Conservation (phyloP, 2,797 vertebrate species). For the Ceyx erithaca region DNA sequence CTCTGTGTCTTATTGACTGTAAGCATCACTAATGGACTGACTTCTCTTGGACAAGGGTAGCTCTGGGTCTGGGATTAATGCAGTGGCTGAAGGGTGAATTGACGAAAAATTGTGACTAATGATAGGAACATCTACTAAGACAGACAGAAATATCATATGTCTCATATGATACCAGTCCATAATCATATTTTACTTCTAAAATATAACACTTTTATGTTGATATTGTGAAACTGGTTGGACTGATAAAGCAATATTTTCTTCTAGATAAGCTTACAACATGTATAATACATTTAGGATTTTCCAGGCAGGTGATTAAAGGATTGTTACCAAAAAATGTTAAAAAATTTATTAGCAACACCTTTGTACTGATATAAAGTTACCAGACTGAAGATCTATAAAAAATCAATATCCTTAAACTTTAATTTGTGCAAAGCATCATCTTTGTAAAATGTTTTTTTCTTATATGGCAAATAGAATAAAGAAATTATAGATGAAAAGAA, state of each 20-base stretch:
- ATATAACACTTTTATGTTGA: not conserved
- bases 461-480: not conserved
- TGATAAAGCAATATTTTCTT: not conserved
- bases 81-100: not conserved
- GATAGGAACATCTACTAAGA: not conserved
- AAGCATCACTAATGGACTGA: not conserved
- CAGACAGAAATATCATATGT: not conserved
- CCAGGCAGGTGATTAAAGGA: not conserved
- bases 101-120: not conserved
- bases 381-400: not conserved
- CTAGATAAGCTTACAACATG: not conserved
- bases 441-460: not conserved
- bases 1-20: not conserved
- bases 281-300: not conserved
- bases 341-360: not conserved
- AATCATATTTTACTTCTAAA: not conserved
- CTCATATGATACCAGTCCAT: not conserved
- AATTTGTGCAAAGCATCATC: not conserved
- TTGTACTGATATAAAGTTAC: not conserved
- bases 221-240: not conserved
- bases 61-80: not conserved
- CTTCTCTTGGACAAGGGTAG: not conserved
- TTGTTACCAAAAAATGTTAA: not conserved
- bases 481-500: not conserved
- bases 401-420: not conserved